Evolutionary conservation across 1,140 invertebrate species (phyloP).

Genomic region (Pomacea maculata): DNA sequence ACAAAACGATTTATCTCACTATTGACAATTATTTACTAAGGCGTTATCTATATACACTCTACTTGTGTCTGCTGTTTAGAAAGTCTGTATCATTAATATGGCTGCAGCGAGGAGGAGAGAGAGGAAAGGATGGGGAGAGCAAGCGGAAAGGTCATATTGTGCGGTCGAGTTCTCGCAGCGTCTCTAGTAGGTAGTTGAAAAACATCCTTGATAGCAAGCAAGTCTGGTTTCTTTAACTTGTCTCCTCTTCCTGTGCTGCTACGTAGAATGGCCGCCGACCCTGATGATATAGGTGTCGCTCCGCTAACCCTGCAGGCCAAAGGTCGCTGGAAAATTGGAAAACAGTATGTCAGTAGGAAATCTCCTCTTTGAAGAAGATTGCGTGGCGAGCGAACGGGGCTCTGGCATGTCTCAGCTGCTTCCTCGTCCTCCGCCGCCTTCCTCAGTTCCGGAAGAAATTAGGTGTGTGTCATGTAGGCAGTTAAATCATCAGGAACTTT

Average conservation of each 20-base stretch:
- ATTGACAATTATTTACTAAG: too few relatives aligned
- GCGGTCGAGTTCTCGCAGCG: too few relatives aligned
- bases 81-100: too few relatives aligned
- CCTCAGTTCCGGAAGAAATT: too few relatives aligned
- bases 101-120: too few relatives aligned
- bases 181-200: neutral
- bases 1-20: too few relatives aligned
- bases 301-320: neutral
- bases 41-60: too few relatives aligned
- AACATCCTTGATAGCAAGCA: neutral
- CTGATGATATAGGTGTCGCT: constrained; percentile 7
- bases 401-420: constrained; percentile 4
- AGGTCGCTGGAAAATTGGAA: constrained; percentile 7
- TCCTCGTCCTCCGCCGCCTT: too few relatives aligned
- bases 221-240: constrained; percentile 5
- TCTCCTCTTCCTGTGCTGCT: neutral
- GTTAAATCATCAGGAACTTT: too few relatives aligned
- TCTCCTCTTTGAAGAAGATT: neutral
- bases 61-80: too few relatives aligned
- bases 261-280: neutral
- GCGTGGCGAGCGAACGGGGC: neutral
- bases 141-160: neutral
- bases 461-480: too few relatives aligned
- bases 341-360: constrained; percentile 7
- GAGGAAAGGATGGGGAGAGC: neutral